Conservation (phyloP, 2,888 invertebrate genomes). For the Rhopalosiphum nymphaeae region DNA sequence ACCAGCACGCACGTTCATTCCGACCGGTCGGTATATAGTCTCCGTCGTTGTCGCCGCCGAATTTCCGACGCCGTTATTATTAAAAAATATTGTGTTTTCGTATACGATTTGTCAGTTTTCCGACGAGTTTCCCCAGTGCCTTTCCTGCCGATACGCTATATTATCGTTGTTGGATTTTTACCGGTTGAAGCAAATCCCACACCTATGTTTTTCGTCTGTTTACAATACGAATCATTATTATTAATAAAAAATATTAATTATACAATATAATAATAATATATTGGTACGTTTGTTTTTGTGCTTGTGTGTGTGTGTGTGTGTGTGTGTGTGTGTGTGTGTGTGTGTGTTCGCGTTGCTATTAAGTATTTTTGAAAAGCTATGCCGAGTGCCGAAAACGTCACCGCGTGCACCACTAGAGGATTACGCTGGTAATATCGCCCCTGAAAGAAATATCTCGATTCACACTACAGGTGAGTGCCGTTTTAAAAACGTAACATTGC, state of each 20-base stretch:
- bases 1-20: conserved; percentile 63
- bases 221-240: not conserved
- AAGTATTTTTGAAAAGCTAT: conserved; percentile 35
- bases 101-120: not conserved
- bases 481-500: not conserved
- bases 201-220: not conserved
- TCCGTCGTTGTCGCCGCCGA: not conserved
- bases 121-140: not conserved
- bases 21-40: not conserved
- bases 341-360: not conserved
- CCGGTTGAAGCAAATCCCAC: not conserved
- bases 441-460: not conserved
- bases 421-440: conserved; percentile 14
- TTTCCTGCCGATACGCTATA: not conserved
- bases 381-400: conserved; percentile 12
- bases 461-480: conserved; percentile 38
- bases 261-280: not conserved
- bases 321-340: not conserved
- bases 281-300: not conserved
- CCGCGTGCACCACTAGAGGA: not conserved
- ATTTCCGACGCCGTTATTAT: not conserved
- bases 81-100: not conserved
- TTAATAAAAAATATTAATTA: not conserved
- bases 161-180: not conserved
- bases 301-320: not conserved